phyloP scores from a whole-genome alignment of 2,113 vertebrate species.

The Leptocoma aspasia region DNA sequence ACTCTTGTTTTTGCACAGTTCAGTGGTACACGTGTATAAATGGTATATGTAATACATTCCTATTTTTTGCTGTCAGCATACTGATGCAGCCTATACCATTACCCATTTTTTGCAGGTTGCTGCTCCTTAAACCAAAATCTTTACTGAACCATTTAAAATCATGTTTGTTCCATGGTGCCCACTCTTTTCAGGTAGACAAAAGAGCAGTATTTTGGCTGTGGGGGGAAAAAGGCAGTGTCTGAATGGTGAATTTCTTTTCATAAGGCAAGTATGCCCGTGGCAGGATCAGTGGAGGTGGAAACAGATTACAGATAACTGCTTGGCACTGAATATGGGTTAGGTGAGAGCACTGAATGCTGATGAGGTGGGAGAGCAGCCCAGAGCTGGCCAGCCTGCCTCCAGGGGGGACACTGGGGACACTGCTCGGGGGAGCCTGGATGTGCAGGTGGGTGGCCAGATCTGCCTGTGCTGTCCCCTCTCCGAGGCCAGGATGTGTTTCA shows the following conservation, averaged over 20 bases:
- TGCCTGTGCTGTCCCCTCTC: accelerated
- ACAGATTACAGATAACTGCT: background rate
- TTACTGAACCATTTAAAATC: background rate
- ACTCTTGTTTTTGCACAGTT: background rate
- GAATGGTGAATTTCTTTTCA: background rate
- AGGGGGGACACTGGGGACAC: accelerated
- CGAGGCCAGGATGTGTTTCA: background rate
- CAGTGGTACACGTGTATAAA: background rate
- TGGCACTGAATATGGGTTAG: background rate
- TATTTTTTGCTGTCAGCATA: background rate
- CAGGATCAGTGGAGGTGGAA: background rate
- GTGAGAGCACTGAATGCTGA: background rate
- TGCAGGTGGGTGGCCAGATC: background rate
- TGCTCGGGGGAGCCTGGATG: background rate
- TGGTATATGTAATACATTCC: background rate
- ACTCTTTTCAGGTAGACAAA: background rate
- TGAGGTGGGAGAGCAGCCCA: background rate
- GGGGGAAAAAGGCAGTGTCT: accelerated
- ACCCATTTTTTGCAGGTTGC: background rate
- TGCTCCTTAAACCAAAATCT: background rate
- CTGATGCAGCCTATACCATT: background rate
- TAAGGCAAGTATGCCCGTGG: background rate
- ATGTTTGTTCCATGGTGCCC: background rate
- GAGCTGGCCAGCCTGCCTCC: background rate
- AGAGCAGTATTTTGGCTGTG: background rate